These are phyloP conservation scores for Nomada lathburiana DNA, from an alignment of 2,888 invertebrate species.

Conservation along the genomic window DNA sequence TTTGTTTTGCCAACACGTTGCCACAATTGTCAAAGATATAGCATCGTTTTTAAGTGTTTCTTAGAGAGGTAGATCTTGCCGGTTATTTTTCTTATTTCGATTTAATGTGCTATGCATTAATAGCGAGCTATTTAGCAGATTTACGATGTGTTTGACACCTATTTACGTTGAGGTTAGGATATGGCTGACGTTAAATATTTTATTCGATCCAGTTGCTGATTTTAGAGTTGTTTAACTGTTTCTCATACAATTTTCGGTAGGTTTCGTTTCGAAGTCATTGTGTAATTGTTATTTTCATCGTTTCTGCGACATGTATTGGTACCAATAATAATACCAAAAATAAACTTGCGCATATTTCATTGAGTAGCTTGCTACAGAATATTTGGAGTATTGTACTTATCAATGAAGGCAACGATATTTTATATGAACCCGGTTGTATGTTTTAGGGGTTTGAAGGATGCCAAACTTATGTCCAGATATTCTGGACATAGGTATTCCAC, in stretches of 20 bases:
- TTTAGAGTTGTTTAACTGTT: not conserved
- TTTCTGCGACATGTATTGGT: not conserved
- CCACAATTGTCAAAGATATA: constrained; percentile 37
- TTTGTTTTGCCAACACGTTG: constrained; percentile 30
- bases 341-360: not conserved
- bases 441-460: constrained; percentile 78
- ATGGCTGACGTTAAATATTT: constrained; percentile 19
- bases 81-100: not conserved
- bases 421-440: constrained; percentile 13
- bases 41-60: not conserved
- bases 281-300: not conserved
- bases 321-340: constrained; percentile 1
- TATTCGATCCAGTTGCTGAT: not conserved
- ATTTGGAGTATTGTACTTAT: not conserved
- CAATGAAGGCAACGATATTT: not conserved
- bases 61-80: not conserved
- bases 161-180: constrained; percentile 29
- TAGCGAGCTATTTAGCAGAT: not conserved
- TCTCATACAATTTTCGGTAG: not conserved
- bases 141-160: not conserved
- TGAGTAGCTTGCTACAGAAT: not conserved
- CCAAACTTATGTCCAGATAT: constrained; percentile 75
- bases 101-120: not conserved
- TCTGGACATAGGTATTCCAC: constrained; percentile 79
- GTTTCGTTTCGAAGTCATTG: not conserved